These are phyloP conservation scores for Protobothrops mucrosquamatus DNA, from an alignment of 2,113 vertebrate species.

Conservation along the genomic window DNA sequence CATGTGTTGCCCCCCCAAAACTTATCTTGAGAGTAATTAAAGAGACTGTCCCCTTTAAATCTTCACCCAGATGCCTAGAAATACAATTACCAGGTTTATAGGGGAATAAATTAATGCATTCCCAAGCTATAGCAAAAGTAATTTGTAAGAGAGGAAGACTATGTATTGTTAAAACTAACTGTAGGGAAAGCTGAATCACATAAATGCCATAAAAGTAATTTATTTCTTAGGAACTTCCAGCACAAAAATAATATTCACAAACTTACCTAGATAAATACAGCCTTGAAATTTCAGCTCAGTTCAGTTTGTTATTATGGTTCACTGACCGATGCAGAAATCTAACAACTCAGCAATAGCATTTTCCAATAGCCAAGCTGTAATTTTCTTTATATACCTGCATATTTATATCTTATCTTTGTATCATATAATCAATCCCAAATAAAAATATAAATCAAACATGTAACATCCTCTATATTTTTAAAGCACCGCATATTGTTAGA, in stretches of 20 bases:
- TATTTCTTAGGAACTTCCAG: constrained; percentile 46
- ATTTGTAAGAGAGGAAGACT: constrained; percentile 51
- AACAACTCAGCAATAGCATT: constrained; percentile 41
- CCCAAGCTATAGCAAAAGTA: constrained; percentile 48
- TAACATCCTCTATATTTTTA: background rate
- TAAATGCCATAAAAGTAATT: constrained; percentile 50
- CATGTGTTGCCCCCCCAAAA: background rate
- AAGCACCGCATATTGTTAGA: constrained; percentile 28
- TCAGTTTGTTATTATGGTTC: background rate
- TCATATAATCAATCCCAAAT: background rate
- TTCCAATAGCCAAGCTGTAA: constrained; percentile 35
- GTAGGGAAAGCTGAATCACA: constrained; percentile 45
- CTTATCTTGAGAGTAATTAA: background rate
- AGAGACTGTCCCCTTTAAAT: background rate
- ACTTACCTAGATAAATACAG: constrained; percentile 40
- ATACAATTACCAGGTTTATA: constrained; percentile 29
- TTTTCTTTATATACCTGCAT: constrained; percentile 46
- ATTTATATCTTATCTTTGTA: constrained; percentile 47
- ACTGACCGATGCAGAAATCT: background rate
- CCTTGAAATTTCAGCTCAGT: constrained; percentile 40
- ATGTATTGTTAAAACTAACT: constrained; percentile 62
- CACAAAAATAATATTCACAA: constrained; percentile 41
- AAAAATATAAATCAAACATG: background rate
- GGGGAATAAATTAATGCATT: constrained; percentile 39
- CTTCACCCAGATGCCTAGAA: background rate